Evolutionary conservation across 2,888 invertebrate genomes (phyloP).

Genomic region (Ellobium chinense): DNA sequence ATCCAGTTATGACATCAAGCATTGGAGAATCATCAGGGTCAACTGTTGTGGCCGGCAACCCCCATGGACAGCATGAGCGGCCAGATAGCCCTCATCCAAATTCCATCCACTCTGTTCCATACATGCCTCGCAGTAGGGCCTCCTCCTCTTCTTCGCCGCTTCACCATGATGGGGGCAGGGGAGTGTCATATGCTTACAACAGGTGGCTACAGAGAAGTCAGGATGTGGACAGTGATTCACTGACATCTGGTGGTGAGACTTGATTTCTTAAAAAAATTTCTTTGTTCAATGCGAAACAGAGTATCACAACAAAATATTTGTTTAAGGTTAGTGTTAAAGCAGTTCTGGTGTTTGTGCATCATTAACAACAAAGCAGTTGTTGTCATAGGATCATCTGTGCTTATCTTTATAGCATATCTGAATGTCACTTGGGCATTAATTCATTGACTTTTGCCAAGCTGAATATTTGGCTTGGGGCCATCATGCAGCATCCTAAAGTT

Average conservation of each 20-base stretch:
- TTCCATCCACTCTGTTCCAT: slow-evolving; percentile 12
- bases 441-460: too few relatives aligned
- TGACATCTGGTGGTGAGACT: slow-evolving; percentile 48
- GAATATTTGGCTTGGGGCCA: too few relatives aligned
- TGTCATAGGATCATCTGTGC: too few relatives aligned
- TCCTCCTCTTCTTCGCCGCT: slow-evolving; percentile 52
- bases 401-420: too few relatives aligned
- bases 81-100: slow-evolving; percentile 39
- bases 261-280: too few relatives aligned
- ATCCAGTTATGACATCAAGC: slow-evolving; percentile 2
- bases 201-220: slow-evolving; percentile 33
- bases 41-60: slow-evolving; percentile 19
- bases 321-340: too few relatives aligned
- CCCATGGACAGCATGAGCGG: slow-evolving; percentile 14
- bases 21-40: slow-evolving; percentile 41
- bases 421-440: too few relatives aligned
- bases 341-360: too few relatives aligned
- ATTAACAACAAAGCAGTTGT: too few relatives aligned
- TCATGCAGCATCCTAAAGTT: too few relatives aligned
- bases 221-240: slow-evolving; percentile 48
- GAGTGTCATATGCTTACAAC: slow-evolving; percentile 33
- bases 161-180: slow-evolving; percentile 49
- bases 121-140: neutral
- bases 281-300: too few relatives aligned
- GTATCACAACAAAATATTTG: too few relatives aligned